Conservation (phyloP, 1,140 invertebrate genomes). For the Mylabris phalerata region DNA sequence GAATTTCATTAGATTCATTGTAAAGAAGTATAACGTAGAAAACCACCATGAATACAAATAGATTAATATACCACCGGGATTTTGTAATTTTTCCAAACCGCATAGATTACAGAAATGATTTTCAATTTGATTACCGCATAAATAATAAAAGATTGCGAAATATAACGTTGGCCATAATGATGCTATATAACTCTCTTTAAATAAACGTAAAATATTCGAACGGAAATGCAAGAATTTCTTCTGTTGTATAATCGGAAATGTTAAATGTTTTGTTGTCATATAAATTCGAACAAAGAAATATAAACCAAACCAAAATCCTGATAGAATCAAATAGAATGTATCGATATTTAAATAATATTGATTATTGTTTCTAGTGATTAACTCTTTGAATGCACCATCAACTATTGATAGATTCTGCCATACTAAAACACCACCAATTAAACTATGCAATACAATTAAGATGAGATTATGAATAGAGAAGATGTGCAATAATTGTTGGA, state of each 20-base stretch:
- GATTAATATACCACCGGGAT: constrained; percentile 48
- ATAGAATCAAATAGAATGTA: constrained; percentile 54
- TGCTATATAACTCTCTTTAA: constrained; percentile 50
- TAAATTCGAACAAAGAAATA: constrained; percentile 57
- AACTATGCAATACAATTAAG: constrained; percentile 49
- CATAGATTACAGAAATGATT: constrained; percentile 43
- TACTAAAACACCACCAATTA: constrained; percentile 52
- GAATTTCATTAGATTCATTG: constrained; percentile 59
- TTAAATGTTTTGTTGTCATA: constrained; percentile 48
- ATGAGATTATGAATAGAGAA: constrained; percentile 54
- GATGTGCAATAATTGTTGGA: constrained; percentile 51
- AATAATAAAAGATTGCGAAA: constrained; percentile 54
- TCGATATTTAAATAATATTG: constrained; percentile 47
- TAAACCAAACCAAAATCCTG: constrained; percentile 61
- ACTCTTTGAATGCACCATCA: constrained; percentile 45
- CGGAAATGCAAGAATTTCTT: constrained; percentile 58
- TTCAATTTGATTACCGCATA: constrained; percentile 46
- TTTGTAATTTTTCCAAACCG: constrained; percentile 47
- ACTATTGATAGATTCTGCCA: constrained; percentile 56
- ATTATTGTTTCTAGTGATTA: constrained; percentile 38
- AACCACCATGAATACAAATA: constrained; percentile 61
- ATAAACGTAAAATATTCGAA: constrained; percentile 46
- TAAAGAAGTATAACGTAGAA: constrained; percentile 58
- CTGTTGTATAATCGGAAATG: constrained; percentile 61
- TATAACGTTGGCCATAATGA: constrained; percentile 55